Evolutionary conservation across 1,140 invertebrate genomes (phyloP).

Genomic region (Stegodyphus dumicola): DNA sequence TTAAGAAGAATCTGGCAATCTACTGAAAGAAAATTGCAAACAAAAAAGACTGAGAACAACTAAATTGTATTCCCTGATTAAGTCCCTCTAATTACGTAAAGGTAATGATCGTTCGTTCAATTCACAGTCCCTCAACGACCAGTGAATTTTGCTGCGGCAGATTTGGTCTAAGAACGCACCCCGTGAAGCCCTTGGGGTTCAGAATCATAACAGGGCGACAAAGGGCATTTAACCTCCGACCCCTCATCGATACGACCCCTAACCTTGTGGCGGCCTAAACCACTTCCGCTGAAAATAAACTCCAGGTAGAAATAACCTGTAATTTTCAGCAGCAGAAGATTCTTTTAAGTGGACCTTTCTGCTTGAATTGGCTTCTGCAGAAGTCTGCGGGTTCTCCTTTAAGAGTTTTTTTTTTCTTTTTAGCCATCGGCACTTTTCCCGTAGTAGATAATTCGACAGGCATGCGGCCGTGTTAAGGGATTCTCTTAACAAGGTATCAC

Average conservation of each 20-base stretch:
- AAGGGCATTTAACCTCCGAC: conserved; percentile 49
- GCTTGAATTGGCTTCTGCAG: conserved; percentile 36
- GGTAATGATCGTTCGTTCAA: too few relatives aligned
- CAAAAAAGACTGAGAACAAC: too few relatives aligned
- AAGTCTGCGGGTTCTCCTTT: conserved; percentile 6
- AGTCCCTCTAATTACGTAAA: too few relatives aligned
- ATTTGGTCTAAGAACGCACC: too few relatives aligned
- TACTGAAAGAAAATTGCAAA: too few relatives aligned
- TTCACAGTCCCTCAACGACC: too few relatives aligned
- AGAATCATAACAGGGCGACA: conserved; percentile 34
- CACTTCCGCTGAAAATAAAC: conserved; percentile 41
- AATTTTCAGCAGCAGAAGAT: conserved; percentile 23
- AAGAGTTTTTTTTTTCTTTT: not conserved
- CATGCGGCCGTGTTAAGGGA: not conserved
- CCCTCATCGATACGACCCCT: not conserved
- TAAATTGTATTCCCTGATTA: too few relatives aligned
- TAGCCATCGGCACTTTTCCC: not conserved
- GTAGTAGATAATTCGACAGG: conserved; percentile 15
- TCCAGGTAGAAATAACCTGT: conserved; percentile 6
- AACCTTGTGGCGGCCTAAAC: conserved; percentile 6
- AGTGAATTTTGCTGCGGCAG: too few relatives aligned
- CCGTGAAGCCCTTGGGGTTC: too few relatives aligned
- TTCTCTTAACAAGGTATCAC: conserved; percentile 39
- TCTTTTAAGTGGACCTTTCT: conserved; percentile 14
- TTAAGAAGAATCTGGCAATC: too few relatives aligned